These are phyloP conservation scores for Branchinecta sandiegonensis DNA, from an alignment of 2,888 invertebrate genomes.

Conservation along the genomic window DNA sequence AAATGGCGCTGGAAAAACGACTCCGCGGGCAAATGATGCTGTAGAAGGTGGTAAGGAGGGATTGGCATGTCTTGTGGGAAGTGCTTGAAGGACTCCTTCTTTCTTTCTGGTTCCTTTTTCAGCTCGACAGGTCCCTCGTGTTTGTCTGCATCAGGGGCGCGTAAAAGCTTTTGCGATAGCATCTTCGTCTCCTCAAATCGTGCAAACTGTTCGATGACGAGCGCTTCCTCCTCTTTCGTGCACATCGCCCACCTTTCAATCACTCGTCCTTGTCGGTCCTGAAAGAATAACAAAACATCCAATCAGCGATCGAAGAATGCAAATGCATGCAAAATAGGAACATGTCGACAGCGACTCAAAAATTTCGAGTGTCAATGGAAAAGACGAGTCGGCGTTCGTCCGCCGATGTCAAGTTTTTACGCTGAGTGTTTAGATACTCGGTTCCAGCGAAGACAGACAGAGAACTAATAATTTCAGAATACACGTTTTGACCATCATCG, in stretches of 20 bases:
- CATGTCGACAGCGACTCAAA: not conserved
- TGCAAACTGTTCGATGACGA: constrained; percentile 80
- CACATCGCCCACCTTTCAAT: constrained; percentile 79
- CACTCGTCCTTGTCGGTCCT: constrained; percentile 67
- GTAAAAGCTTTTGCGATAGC: constrained; percentile 13
- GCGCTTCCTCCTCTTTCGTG: constrained; percentile 72
- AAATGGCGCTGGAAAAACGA: constrained; percentile 5
- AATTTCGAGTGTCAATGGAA: constrained; percentile 13
- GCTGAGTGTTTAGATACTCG: too few relatives aligned
- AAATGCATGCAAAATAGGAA: constrained; percentile 5
- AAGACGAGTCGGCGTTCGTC: not conserved
- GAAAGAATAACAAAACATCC: constrained; percentile 31
- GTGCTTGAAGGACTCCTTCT: not conserved
- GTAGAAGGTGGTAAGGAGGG: not conserved
- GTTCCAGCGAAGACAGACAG: too few relatives aligned
- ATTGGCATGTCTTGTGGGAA: not conserved
- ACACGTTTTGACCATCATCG: too few relatives aligned
- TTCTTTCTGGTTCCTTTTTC: not conserved
- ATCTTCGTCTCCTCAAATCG: constrained; percentile 64
- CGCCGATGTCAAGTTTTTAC: too few relatives aligned
- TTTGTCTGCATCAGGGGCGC: not conserved
- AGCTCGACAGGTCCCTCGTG: not conserved
- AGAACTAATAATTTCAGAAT: too few relatives aligned
- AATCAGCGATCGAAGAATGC: not conserved
- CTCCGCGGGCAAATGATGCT: not conserved